Percentiles rank a stretch among this genome's conserved stretches.
phyloP scores from a whole-genome alignment of 2,888 invertebrate genomes.

The Heteromyza rotundicornis region DNA sequence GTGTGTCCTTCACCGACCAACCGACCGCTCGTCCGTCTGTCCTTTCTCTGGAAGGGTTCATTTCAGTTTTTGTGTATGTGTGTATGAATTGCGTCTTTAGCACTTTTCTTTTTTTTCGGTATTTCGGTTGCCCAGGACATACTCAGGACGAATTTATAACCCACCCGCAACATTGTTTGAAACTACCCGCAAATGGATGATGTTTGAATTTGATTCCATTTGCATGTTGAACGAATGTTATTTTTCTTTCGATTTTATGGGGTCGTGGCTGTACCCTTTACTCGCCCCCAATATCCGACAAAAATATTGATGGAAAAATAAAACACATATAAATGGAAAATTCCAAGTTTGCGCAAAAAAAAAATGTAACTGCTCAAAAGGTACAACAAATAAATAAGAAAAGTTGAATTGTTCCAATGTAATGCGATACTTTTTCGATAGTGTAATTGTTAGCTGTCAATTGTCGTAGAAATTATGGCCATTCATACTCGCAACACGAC shows the following conservation, averaged over 20 bases:
- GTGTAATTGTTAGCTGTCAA: too few species aligned
- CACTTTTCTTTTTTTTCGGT: too few species aligned
- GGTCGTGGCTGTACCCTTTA: not conserved
- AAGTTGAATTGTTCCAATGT: too few species aligned
- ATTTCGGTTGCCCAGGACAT: not conserved
- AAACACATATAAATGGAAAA: too few species aligned
- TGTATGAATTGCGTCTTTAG: constrained; percentile 43
- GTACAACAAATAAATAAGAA: too few species aligned
- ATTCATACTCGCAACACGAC: too few species aligned
- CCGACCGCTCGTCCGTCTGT: too few species aligned
- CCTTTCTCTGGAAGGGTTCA: constrained; percentile 5
- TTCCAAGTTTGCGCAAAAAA: too few species aligned
- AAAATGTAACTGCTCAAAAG: too few species aligned
- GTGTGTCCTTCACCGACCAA: constrained; percentile 9
- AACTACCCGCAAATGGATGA: constrained; percentile 29
- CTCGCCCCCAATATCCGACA: too few species aligned
- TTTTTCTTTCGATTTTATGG: not conserved
- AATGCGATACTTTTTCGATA: too few species aligned
- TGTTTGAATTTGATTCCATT: constrained; percentile 27
- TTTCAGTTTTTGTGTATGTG: constrained; percentile 28
- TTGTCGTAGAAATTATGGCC: too few species aligned
- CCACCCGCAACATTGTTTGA: constrained; percentile 8
- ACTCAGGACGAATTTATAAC: constrained; percentile 12
- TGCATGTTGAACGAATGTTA: constrained; percentile 4
- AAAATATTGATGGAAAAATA: not conserved